phyloP scores from a whole-genome alignment of 2,113 vertebrate genomes.

The Bubo blakistoni region DNA sequence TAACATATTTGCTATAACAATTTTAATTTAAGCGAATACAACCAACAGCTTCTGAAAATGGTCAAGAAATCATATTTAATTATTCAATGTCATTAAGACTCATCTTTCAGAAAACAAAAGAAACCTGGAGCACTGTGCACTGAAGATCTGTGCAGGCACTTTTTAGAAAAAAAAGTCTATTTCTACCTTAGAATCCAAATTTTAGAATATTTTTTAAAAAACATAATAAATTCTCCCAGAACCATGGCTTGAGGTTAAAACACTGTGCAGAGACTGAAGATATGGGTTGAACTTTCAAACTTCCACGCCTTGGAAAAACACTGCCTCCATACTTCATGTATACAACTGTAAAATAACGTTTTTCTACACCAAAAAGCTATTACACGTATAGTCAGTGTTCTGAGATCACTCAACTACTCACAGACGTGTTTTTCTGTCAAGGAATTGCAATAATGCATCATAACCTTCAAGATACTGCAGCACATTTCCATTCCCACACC shows the following conservation, averaged over 20 bases:
- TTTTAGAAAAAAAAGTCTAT: neutral
- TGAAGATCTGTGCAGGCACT: neutral
- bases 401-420: neutral
- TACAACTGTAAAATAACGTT: neutral
- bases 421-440: neutral
- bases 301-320: neutral
- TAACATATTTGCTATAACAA: neutral
- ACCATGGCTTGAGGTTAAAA: neutral
- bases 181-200: neutral
- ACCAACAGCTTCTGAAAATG: neutral
- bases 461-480: neutral
- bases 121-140: neutral
- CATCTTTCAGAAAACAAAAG: neutral
- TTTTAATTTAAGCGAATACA: neutral
- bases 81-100: neutral
- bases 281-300: neutral
- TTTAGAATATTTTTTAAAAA: neutral
- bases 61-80: neutral
- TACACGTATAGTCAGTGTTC: neutral
- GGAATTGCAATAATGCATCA: neutral
- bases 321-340: neutral
- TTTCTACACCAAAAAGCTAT: neutral
- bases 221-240: neutral
- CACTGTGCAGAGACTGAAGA: neutral
- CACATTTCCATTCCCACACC: neutral